Base-by-base conservation (phyloP, 2,888 invertebrate species). In the Calephelis perditalis region DNA sequence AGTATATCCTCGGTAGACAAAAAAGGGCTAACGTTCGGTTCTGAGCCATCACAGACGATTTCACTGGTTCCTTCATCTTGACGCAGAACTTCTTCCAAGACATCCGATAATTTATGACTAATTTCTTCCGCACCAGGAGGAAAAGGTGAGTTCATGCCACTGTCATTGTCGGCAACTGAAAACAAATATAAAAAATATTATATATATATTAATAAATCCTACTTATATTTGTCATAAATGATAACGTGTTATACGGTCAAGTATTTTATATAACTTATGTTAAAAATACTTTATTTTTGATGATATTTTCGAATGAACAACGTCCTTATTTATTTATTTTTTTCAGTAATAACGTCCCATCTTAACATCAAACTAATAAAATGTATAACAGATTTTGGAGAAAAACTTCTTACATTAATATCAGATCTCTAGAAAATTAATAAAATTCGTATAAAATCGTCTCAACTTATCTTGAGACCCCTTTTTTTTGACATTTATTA, bases 281-380 rank as follows among this genome's bases (percentile, higher is more conserved):
- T 9, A 6, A 57, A 60, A 60, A 60, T 57, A 11, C n/a, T 47
- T 36, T 26, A 57, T 57, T 52, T 47, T 60, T 10, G 12, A 26
- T 26, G 57, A 60, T 60, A 52, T 60, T 60, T 60, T 63, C 10
- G 59, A 62, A 26, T 55, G 60, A 66, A 66, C 9, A 63, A 62
- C 52, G 61, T 61, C 62, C 55, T 46, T 61, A 62, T 55, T 64
- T 49, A 60, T 62, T 56, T 49, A 45, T 52, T 44, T 43, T 26
- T 62, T 60, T 60, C 59, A 57, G 60, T 63, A 59, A 63, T 36
- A 66, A 63, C 45, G 62, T 63, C 55, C 60, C 52, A 64, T 60
- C 35, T 62, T 56, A 59, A 63, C 56, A 63, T 61, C 35, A 58
- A 57, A 65, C 57, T 46, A 7, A 59, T 47, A 64, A 64, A 64